These are phyloP conservation scores for Pleuronectes platessa DNA, from an alignment of 2,113 vertebrate genomes.

Conservation along the genomic window DNA sequence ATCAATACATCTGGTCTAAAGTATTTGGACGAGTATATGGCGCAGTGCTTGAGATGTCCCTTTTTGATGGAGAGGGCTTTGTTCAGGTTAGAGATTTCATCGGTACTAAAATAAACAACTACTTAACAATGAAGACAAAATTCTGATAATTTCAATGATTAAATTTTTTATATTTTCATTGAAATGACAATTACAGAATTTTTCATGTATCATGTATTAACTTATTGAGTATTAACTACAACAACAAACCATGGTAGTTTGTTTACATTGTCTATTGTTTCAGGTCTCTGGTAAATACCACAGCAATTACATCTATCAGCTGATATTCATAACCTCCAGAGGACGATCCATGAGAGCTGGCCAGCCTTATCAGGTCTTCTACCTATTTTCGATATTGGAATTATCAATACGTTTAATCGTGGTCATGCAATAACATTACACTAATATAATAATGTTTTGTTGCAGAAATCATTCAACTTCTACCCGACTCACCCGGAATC, in stretches of 20 bases:
- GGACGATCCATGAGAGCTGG: constrained; percentile 42
- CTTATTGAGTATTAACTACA: neutral
- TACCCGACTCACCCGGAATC: neutral
- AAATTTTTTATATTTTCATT: neutral
- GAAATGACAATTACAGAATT: neutral
- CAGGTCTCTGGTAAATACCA: constrained; percentile 64
- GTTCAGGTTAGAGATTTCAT: constrained; percentile 41
- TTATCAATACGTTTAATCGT: neutral
- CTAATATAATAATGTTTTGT: neutral
- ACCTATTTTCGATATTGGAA: neutral
- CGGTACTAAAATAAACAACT: neutral
- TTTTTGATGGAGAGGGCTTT: constrained; percentile 37
- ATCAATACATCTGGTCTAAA: constrained; percentile 18
- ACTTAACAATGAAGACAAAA: neutral
- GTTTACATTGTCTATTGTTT: neutral
- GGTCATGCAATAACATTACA: neutral
- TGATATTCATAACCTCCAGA: constrained; percentile 54
- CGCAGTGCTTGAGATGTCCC: neutral
- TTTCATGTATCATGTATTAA: neutral
- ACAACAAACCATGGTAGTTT: neutral
- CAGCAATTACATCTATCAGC: constrained; percentile 43
- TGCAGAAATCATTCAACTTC: constrained; percentile 45
- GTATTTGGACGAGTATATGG: fast-evolving
- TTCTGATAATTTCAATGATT: neutral
- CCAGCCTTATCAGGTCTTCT: constrained; percentile 10